Conservation (phyloP, 2,113 vertebrate species). For the Charadrius vociferus region DNA sequence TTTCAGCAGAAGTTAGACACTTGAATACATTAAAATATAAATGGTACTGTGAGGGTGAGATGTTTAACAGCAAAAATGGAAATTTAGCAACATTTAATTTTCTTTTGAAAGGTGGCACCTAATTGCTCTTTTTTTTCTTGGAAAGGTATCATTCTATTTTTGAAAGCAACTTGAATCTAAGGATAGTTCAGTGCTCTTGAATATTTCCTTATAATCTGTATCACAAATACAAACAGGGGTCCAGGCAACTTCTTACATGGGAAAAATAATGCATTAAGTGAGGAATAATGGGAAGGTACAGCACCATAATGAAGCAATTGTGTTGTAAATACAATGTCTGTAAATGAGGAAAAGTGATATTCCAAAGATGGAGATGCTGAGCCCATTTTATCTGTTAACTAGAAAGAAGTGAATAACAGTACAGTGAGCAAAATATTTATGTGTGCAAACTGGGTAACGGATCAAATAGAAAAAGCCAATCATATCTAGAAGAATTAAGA, state of each 20-base stretch:
- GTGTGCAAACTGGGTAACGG: background rate
- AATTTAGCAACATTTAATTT: background rate
- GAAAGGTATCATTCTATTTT: background rate
- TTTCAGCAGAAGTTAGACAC: background rate
- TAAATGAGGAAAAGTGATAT: background rate
- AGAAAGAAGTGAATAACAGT: background rate
- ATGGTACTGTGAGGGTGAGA: background rate
- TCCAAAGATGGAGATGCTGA: background rate
- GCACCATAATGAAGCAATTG: background rate
- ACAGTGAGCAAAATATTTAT: background rate
- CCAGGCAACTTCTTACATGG: background rate
- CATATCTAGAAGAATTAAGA: background rate
- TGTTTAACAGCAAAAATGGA: background rate
- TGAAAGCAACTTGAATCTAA: background rate
- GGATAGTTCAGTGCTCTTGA: background rate
- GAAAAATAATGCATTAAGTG: background rate
- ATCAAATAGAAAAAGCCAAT: background rate
- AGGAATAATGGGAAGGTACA: background rate
- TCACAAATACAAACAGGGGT: background rate
- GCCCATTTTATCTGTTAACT: background rate
- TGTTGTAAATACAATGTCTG: background rate
- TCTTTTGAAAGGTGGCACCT: background rate
- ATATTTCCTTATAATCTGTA: background rate
- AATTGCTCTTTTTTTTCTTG: background rate
- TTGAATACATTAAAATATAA: background rate